Evolutionary conservation across 2,113 vertebrate species (phyloP), one percentile per base, ranked within the genome.

Genomic region (Prolemur simus): DNA sequence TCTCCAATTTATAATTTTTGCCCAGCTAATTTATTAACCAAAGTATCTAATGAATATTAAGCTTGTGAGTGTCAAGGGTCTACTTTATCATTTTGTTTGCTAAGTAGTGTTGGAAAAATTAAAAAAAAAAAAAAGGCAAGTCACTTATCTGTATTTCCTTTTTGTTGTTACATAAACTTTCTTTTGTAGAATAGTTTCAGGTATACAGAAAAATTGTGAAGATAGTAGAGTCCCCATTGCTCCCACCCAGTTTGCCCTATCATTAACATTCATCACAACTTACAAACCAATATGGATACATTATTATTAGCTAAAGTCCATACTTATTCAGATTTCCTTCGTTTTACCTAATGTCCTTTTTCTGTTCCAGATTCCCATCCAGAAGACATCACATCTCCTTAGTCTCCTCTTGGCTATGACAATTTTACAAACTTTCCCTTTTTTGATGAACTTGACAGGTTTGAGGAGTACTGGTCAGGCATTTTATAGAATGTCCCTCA

Each of bases 1-100:
- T 87, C 25, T 92, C 56, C 52, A 76, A 69, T 76, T 49, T 81
- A 91, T 90, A 91, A 47, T 69, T 87, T 82, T 81, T 90, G 54
- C 29, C 18, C 6, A 81, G 42, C 27, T 66, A 88, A 91, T 80
- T 87, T 94, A 54, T 42, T 64, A 85, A 74, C 58, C 27, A 71
- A 54, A 21, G 5, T 60, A 34, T 69, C 32, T 85, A 73, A 86
- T 84, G 68, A 81, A 23, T 94, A 84, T 87, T 87, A 87, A 86
- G 39, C 89, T 45, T 81, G 23, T 89, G 73, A 60, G 42, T 66
- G 18, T 21, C 17, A 21, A 71, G 15, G 18, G n/a, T 92, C 20
- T 89, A 45, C 4, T 49, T 60, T 89, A 82, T 66, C n/a, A 37
- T 66, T 96, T 92, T 2, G 23, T 23, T 82, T 92, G 12, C 10